phyloP scores from a whole-genome alignment of 2,888 invertebrate species.

The Stratiomys singularior region DNA sequence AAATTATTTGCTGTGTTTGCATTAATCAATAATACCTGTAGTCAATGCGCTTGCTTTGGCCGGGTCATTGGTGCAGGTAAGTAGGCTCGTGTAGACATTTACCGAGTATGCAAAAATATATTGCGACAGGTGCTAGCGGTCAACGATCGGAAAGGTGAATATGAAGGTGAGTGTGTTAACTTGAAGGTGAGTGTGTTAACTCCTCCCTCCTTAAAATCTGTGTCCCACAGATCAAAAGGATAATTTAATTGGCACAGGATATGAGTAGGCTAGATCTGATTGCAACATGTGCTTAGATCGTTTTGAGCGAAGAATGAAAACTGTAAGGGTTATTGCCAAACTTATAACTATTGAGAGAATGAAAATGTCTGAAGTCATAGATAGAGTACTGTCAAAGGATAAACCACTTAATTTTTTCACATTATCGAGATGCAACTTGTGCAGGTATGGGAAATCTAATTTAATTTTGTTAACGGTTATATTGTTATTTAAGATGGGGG shows the following conservation, averaged over 20 bases:
- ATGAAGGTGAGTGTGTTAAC: background rate
- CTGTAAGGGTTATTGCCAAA: background rate
- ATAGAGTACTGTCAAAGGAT: background rate
- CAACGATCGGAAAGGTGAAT: background rate
- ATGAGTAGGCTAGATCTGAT: background rate
- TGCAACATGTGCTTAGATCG: background rate
- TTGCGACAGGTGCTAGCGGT: background rate
- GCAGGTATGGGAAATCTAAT: slow-evolving; percentile 39
- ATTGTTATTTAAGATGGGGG: slow-evolving; percentile 23
- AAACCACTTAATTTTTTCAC: slow-evolving; percentile 5
- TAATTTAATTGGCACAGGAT: background rate
- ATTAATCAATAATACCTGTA: too few species aligned
- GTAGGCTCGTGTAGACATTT: too few species aligned
- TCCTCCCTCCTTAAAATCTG: slow-evolving; percentile 23
- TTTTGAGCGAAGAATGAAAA: background rate
- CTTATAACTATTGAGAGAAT: background rate
- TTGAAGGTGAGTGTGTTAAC: background rate
- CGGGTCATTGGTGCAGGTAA: too few species aligned
- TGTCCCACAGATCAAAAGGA: slow-evolving; percentile 20
- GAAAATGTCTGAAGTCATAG: background rate
- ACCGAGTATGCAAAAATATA: background rate
- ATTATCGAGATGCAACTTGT: slow-evolving; percentile 30
- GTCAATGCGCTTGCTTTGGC: too few species aligned
- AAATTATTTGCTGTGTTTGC: too few species aligned
- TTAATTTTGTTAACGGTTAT: slow-evolving; percentile 34